Percentiles rank a stretch among this genome's conserved stretches.
Conservation (phyloP, 2,888 invertebrate genomes). For the Melieria crassipennis region DNA sequence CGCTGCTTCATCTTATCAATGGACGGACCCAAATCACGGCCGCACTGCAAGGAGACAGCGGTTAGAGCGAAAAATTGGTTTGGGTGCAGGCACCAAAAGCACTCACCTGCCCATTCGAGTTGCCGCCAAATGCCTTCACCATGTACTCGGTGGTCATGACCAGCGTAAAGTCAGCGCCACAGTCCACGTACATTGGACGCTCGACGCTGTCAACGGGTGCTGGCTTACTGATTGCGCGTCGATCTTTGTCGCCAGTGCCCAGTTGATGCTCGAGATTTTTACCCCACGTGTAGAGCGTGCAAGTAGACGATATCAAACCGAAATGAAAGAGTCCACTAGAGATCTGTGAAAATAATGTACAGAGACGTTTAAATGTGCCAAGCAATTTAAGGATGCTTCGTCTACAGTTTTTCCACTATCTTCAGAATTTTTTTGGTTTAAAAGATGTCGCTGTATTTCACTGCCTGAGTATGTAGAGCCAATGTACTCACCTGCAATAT, state of each 20-base stretch:
- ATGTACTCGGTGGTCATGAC: constrained; percentile 63
- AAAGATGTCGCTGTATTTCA: too few species aligned
- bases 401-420: too few species aligned
- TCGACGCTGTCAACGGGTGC: constrained; percentile 61
- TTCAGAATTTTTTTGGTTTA: too few species aligned
- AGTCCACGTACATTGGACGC: constrained; percentile 63
- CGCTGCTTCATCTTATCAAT: constrained; percentile 62
- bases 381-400: too few species aligned
- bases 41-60: constrained; percentile 52
- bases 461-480: too few species aligned
- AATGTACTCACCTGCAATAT: constrained; percentile 70
- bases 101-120: constrained; percentile 62
- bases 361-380: too few species aligned
- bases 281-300: constrained; percentile 85
- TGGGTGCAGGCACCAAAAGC: background rate
- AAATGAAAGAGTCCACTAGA: constrained; percentile 87
- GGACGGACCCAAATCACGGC: constrained; percentile 60
- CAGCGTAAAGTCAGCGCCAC: constrained; percentile 66
- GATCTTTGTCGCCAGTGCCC: constrained; percentile 69
- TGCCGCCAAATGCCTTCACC: constrained; percentile 66
- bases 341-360: constrained; percentile 56
- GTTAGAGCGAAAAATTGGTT: background rate
- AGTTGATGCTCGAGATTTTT: constrained; percentile 91
- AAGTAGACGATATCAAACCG: constrained; percentile 76
- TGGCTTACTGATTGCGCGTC: constrained; percentile 60